These are phyloP conservation scores for Psephotus haematonotus DNA, from an alignment of 2,113 vertebrate genomes.

Conservation along the genomic window DNA sequence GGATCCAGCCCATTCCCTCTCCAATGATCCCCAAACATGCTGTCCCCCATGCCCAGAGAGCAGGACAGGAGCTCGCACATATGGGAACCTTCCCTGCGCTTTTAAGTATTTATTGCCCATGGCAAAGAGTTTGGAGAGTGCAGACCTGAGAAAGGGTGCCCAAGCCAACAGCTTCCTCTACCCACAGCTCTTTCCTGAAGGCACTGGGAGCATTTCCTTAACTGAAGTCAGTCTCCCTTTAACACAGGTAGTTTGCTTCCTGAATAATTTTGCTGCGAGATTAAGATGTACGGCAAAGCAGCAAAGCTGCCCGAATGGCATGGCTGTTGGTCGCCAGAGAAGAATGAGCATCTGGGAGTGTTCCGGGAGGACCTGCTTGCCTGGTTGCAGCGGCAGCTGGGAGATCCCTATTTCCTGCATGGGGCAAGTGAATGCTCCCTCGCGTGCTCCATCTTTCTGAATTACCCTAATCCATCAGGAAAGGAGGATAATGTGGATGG, in stretches of 20 bases:
- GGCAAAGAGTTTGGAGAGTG: background rate
- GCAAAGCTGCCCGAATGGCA: background rate
- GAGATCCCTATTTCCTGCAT: background rate
- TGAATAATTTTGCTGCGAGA: background rate
- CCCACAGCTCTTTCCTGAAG: background rate
- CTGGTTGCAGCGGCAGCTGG: background rate
- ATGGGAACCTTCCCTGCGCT: rapidly evolving
- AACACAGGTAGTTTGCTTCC: background rate
- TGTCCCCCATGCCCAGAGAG: background rate
- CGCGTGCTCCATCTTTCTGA: background rate
- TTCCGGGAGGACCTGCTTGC: background rate
- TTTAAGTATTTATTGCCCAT: background rate
- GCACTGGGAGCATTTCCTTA: background rate
- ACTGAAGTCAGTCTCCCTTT: background rate
- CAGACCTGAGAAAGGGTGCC: background rate
- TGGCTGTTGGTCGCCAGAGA: background rate
- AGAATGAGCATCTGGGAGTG: background rate
- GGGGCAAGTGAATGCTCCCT: background rate
- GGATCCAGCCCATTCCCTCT: background rate
- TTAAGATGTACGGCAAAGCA: background rate
- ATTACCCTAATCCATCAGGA: background rate
- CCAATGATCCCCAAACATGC: rapidly evolving
- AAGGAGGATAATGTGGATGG: rapidly evolving
- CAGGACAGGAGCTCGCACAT: background rate
- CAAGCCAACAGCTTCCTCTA: background rate